phyloP scores from a whole-genome alignment of 2,113 vertebrate species.

The Xiphorhynchus elegans region DNA sequence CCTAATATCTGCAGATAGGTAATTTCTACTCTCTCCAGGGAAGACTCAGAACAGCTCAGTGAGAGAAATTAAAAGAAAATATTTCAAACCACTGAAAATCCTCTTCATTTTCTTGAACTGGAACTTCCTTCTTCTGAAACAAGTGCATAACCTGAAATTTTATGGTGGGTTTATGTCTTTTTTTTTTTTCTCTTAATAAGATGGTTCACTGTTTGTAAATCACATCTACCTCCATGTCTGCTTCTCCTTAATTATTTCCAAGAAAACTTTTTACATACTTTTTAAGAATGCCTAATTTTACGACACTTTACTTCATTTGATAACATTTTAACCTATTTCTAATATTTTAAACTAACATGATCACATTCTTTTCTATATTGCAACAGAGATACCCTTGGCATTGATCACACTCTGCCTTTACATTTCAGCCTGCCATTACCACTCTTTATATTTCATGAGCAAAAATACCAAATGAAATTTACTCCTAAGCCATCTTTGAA shows the following conservation, averaged over 20 bases:
- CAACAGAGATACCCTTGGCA: neutral
- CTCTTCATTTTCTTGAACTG: neutral
- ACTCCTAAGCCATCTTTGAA: neutral
- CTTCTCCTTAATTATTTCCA: neutral
- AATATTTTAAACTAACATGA: neutral
- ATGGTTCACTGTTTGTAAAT: neutral
- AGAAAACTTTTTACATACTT: neutral
- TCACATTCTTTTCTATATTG: neutral
- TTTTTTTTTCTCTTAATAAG: neutral
- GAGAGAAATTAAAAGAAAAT: neutral
- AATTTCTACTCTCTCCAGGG: neutral
- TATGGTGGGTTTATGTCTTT: neutral
- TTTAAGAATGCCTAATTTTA: neutral
- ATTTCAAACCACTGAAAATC: neutral
- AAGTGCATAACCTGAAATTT: neutral
- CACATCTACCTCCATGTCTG: neutral
- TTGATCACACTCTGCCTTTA: neutral
- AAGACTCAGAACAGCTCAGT: neutral
- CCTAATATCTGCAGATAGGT: neutral
- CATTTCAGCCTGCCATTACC: neutral
- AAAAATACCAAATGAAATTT: neutral
- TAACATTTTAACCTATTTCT: neutral
- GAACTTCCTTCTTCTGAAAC: neutral
- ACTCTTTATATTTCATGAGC: neutral
- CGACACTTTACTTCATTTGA: neutral